Percentiles rank a stretch among this genome's conserved stretches.
phyloP scores from a whole-genome alignment of 2,888 invertebrate genomes.

The Platyscelio sp. region DNA sequence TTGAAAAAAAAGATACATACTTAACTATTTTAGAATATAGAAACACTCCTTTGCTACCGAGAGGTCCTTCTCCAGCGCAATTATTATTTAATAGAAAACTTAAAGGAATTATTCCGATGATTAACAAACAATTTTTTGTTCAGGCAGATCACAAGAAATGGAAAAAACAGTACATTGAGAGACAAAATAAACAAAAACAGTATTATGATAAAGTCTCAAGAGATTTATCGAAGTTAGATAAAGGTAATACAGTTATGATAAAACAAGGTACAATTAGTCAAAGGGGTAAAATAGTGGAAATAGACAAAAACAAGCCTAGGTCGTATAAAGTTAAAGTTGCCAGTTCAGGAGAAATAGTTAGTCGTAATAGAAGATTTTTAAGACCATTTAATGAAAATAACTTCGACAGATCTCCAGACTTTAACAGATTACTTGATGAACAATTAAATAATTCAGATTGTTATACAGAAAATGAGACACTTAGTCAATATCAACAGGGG shows the following conservation, averaged over 20 bases:
- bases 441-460: neutral
- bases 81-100: neutral
- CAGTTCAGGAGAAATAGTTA: neutral
- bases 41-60: conserved; percentile 48
- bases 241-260: neutral
- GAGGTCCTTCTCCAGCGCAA: neutral
- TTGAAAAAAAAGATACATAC: conserved; percentile 44
- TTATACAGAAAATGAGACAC: neutral
- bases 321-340: neutral
- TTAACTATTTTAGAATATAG: conserved; percentile 41
- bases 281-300: neutral
- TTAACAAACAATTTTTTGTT: neutral
- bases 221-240: neutral
- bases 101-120: neutral
- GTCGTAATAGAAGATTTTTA: conserved; percentile 5
- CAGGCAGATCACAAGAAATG: neutral
- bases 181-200: neutral
- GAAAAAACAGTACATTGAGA: neutral
- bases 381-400: neutral
- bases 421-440: neutral
- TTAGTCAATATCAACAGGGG: neutral
- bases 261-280: neutral
- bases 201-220: neutral
- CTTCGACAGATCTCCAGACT: neutral
- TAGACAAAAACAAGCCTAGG: neutral